Evolutionary conservation across 2,797 vertebrate genomes (phyloP).

Genomic region (Alcedo atthis): DNA sequence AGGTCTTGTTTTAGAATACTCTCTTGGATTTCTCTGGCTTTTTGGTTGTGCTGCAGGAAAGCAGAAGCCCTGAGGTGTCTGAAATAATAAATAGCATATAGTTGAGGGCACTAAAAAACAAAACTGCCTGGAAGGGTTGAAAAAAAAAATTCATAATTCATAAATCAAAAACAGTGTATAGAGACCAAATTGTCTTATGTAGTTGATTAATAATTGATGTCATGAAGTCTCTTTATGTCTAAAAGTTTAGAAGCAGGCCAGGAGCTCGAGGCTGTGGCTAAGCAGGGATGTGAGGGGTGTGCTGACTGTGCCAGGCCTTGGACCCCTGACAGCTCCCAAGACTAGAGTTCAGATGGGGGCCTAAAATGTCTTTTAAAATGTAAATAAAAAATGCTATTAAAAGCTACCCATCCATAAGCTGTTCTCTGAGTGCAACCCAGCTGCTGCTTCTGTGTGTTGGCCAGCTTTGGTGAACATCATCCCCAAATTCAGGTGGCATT

Average conservation of each 20-base stretch:
- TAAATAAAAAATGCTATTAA: neutral
- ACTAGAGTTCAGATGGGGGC: neutral
- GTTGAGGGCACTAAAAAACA: neutral
- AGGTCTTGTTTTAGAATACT: neutral
- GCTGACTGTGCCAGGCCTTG: neutral
- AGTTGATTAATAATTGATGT: neutral
- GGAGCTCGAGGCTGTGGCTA: neutral
- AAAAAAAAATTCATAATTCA: neutral
- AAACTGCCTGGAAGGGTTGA: neutral
- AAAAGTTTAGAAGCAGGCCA: neutral
- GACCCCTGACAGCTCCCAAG: neutral
- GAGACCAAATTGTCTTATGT: neutral
- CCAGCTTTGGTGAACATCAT: neutral
- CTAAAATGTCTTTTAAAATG: neutral
- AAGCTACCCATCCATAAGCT: neutral
- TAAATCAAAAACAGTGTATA: neutral
- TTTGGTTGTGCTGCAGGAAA: neutral
- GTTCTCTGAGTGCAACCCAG: neutral
- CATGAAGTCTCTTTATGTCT: neutral
- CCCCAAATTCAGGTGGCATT: neutral
- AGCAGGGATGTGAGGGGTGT: neutral
- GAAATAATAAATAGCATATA: neutral
- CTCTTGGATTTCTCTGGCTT: neutral
- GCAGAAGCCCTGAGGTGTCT: neutral
- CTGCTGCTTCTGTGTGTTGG: neutral